Percentiles rank a stretch among this genome's conserved stretches.
These are phyloP conservation scores for Salminus brasiliensis DNA, from an alignment of 2,113 vertebrate species.

Conservation along the genomic window DNA sequence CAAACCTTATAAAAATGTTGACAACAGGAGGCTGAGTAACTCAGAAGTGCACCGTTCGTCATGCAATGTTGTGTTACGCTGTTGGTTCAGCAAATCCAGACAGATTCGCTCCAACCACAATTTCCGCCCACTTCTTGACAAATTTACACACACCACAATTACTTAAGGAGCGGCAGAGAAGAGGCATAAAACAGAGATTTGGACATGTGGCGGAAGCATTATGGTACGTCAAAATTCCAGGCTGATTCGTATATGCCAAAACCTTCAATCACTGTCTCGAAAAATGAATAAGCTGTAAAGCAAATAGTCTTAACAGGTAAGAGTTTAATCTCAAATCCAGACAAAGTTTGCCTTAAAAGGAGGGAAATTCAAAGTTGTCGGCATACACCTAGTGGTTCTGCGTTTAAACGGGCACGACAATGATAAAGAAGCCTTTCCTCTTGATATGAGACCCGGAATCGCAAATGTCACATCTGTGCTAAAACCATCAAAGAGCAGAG, in stretches of 20 bases:
- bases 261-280: neutral
- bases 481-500: constrained; percentile 58
- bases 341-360: neutral
- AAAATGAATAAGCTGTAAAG: neutral
- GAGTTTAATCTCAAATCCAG: neutral
- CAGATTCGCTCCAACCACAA: constrained; percentile 10
- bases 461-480: constrained; percentile 51
- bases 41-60: neutral
- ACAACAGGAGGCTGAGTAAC: neutral
- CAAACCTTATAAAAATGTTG: too few species aligned
- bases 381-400: neutral
- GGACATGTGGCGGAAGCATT: neutral
- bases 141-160: constrained; percentile 3
- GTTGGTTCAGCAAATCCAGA: neutral
- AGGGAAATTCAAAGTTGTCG: neutral
- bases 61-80: neutral
- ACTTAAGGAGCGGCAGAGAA: neutral
- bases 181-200: neutral
- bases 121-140: constrained; percentile 10
- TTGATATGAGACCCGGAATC: constrained; percentile 12
- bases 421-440: neutral
- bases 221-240: neutral
- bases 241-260: neutral
- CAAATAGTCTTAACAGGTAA: neutral
- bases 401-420: constrained; percentile 19